phyloP scores from a whole-genome alignment of 2,888 invertebrate species.

The Perizoma affinitatum region DNA sequence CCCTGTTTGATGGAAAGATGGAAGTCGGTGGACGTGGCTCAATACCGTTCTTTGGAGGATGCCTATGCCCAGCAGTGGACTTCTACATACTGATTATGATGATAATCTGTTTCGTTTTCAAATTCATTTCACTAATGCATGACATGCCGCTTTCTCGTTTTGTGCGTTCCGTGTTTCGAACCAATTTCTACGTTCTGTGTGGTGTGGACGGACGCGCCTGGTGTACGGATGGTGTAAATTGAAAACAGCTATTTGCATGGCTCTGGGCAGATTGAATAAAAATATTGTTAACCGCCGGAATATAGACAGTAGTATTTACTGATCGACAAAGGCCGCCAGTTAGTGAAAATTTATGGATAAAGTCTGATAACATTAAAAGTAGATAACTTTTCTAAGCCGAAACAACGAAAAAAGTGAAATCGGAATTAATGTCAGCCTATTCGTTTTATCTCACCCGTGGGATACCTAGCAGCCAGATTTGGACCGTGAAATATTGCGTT shows the following conservation, averaged over 20 bases:
- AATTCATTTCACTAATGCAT: too few relatives aligned
- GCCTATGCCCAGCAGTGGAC: too few relatives aligned
- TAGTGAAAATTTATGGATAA: conserved; percentile 4
- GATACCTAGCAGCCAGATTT: conserved; percentile 28
- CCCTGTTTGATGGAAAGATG: too few relatives aligned
- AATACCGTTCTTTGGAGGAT: too few relatives aligned
- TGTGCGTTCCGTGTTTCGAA: conserved; percentile 1
- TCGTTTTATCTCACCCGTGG: conserved; percentile 33
- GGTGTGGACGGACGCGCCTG: conserved; percentile 26
- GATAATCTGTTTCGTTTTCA: too few relatives aligned
- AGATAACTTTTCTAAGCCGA: background rate
- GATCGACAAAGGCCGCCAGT: conserved; percentile 13
- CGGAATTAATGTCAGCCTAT: conserved; percentile 33
- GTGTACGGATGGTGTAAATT: conserved; percentile 46
- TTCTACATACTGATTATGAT: too few relatives aligned
- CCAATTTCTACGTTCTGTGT: conserved; percentile 36
- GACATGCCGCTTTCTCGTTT: too few relatives aligned
- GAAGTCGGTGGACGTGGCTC: too few relatives aligned
- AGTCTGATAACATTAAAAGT: too few relatives aligned
- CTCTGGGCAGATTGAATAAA: conserved; percentile 34
- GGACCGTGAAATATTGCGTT: conserved; percentile 30
- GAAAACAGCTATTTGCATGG: conserved; percentile 51
- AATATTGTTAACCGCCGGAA: conserved; percentile 32
- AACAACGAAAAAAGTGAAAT: conserved; percentile 19
- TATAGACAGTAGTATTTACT: conserved; percentile 20